phyloP scores from a whole-genome alignment of 2,113 vertebrate genomes.

The Chitala chitala region DNA sequence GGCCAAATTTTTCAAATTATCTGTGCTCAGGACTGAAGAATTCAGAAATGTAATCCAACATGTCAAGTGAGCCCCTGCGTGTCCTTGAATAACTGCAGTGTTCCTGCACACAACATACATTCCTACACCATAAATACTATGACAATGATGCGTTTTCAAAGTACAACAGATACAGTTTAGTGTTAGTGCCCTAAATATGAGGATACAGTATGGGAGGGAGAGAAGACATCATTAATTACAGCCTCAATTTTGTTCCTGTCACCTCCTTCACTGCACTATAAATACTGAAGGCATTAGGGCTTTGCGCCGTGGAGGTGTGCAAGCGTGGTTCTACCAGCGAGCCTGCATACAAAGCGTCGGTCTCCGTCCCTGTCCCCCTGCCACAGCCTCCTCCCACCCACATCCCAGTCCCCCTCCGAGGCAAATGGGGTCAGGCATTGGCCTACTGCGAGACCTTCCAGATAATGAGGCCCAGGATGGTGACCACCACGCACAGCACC shows the following conservation, averaged over 20 bases:
- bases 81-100: background rate
- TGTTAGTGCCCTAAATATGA: slow-evolving; percentile 20
- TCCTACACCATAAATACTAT: slow-evolving; percentile 18
- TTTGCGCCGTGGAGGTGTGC: background rate
- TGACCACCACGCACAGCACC: slow-evolving; percentile 63
- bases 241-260: background rate
- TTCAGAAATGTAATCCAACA: too few species aligned
- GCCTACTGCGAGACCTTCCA: slow-evolving; percentile 60
- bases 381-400: background rate
- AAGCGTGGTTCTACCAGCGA: background rate
- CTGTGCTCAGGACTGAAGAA: too few species aligned
- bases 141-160: slow-evolving; percentile 8
- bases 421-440: background rate
- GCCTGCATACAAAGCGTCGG: background rate
- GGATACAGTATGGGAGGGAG: background rate
- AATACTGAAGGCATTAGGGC: background rate
- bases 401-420: background rate
- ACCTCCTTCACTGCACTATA: background rate
- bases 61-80: too few species aligned
- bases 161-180: slow-evolving; percentile 5
- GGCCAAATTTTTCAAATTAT: too few species aligned
- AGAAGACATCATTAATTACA: slow-evolving; percentile 2
- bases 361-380: background rate
- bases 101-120: background rate
- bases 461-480: slow-evolving; percentile 70